Evolutionary conservation across 1,140 invertebrate genomes (phyloP).

Genomic region (Sinonovacula constricta): DNA sequence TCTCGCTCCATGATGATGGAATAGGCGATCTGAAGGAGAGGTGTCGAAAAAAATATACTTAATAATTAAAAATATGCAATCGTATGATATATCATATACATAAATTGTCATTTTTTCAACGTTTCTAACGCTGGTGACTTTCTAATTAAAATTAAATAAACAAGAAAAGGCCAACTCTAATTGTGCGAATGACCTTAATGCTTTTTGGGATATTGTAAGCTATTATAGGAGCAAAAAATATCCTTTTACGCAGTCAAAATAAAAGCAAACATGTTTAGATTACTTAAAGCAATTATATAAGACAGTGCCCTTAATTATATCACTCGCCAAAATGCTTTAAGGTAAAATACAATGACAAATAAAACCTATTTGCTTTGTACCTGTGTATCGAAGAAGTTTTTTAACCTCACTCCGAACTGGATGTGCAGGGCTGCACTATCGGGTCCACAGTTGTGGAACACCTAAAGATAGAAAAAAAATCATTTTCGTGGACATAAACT

Average conservation of each 20-base stretch:
- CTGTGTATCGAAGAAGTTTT: slow-evolving; percentile 60
- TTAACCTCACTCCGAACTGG: slow-evolving; percentile 51
- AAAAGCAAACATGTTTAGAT: not conserved
- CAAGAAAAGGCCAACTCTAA: too few species aligned
- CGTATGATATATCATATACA: too few species aligned
- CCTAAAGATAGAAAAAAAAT: slow-evolving; percentile 35
- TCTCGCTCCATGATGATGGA: slow-evolving; percentile 54
- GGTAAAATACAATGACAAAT: too few species aligned
- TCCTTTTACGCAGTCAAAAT: not conserved
- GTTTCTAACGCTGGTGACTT: too few species aligned
- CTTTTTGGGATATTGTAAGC: too few species aligned
- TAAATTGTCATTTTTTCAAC: too few species aligned
- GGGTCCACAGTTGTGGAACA: slow-evolving; percentile 55
- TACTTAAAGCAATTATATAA: not conserved
- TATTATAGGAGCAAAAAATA: not conserved
- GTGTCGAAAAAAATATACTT: too few species aligned
- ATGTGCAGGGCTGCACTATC: slow-evolving; percentile 33
- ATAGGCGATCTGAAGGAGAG: slow-evolving; percentile 53
- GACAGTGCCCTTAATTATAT: not conserved
- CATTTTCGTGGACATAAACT: not conserved
- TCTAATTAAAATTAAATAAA: too few species aligned
- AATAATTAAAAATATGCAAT: too few species aligned
- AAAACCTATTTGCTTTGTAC: slow-evolving; percentile 47
- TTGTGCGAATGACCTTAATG: not conserved
- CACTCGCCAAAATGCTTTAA: not conserved